Conservation (phyloP, 2,888 invertebrate genomes). For the Ecliptopera silaceata region DNA sequence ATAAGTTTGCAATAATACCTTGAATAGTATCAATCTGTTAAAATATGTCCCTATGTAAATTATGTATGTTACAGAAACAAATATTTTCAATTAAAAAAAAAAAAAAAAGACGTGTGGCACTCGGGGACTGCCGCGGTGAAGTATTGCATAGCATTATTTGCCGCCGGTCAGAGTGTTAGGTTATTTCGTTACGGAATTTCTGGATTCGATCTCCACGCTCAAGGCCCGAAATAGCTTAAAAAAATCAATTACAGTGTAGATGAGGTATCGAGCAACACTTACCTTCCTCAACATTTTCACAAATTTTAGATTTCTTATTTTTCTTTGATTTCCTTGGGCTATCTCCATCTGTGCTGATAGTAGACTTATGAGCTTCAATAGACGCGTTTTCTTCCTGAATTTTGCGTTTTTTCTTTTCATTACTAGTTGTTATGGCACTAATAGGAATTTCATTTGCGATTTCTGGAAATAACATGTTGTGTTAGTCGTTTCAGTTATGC, state of each 20-base stretch:
- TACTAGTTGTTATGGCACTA: not conserved
- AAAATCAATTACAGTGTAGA: not conserved
- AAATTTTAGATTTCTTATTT: constrained; percentile 17
- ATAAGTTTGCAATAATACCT: not conserved
- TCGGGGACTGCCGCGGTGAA: too few species aligned
- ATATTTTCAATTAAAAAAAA: too few species aligned
- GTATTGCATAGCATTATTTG: too few species aligned
- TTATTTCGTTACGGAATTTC: too few species aligned
- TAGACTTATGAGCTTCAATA: constrained; percentile 4
- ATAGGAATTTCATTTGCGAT: not conserved
- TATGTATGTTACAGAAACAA: too few species aligned
- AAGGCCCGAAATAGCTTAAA: too few species aligned
- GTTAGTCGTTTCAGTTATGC: too few species aligned
- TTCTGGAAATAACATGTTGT: not conserved
- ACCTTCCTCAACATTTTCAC: constrained; percentile 9
- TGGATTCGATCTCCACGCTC: too few species aligned
- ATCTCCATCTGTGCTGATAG: not conserved
- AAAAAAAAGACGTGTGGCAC: too few species aligned
- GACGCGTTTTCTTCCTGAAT: constrained; percentile 11
- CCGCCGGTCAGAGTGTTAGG: too few species aligned
- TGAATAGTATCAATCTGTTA: too few species aligned
- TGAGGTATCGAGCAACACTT: not conserved
- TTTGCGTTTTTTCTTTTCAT: constrained; percentile 32
- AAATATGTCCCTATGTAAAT: too few species aligned
- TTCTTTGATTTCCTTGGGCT: constrained; percentile 23